phyloP scores from a whole-genome alignment of 2,113 vertebrate species.

The Peucedramus taeniatus region DNA sequence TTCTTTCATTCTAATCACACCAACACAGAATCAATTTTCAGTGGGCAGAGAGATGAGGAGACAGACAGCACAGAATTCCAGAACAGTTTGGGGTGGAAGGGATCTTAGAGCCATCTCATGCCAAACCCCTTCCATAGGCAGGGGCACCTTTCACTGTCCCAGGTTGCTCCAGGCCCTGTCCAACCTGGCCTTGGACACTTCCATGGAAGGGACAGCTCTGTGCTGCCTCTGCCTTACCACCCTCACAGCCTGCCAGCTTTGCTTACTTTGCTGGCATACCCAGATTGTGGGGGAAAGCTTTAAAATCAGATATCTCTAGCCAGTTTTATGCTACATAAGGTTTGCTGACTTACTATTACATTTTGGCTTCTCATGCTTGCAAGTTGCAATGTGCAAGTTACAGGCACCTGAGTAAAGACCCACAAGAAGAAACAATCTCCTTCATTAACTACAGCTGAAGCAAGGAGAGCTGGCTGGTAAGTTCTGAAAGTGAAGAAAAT shows the following conservation, averaged over 20 bases:
- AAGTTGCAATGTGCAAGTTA: not conserved
- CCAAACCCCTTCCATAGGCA: not conserved
- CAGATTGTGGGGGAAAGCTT: not conserved
- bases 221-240: not conserved
- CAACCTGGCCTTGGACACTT: not conserved
- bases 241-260: not conserved
- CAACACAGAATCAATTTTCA: not conserved
- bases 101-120: not conserved
- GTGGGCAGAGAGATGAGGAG: not conserved
- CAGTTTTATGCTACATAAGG: not conserved
- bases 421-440: not conserved
- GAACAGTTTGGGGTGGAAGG: not conserved
- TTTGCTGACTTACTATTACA: not conserved
- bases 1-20: not conserved
- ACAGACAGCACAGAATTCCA: not conserved
- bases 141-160: not conserved
- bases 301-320: not conserved
- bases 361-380: not conserved
- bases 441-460: not conserved
- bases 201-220: not conserved
- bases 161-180: fast-evolving
- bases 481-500: not conserved
- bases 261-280: not conserved
- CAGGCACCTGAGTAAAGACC: not conserved
- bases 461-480: not conserved